A percentile compares a stretch with the other conserved stretches of the same genome.
Conservation (phyloP, 2,888 invertebrate species). For the Xylocampa areola region DNA sequence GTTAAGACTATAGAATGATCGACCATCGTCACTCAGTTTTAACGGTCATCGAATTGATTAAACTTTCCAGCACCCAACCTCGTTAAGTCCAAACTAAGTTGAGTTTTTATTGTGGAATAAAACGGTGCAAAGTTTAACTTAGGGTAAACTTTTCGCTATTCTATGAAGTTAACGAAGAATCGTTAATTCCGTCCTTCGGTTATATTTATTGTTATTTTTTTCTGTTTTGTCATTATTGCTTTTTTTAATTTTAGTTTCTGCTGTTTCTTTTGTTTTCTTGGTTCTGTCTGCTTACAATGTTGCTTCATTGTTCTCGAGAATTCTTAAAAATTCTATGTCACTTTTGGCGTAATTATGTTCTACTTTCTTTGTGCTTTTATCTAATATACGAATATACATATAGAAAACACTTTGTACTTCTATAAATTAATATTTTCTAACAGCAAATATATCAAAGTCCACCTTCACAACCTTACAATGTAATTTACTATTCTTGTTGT, state of each 20-base stretch:
- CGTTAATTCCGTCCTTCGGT: constrained; percentile 65
- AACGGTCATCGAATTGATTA: constrained; percentile 62
- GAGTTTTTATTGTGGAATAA: constrained; percentile 68
- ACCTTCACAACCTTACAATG: constrained; percentile 8
- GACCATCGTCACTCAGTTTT: constrained; percentile 60
- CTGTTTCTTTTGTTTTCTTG: not conserved
- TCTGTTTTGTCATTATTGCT: constrained; percentile 38
- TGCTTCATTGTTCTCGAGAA: too few species aligned
- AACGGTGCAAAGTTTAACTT: constrained; percentile 61
- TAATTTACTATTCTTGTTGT: not conserved
- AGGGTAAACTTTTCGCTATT: constrained; percentile 55
- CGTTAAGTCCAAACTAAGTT: constrained; percentile 62
- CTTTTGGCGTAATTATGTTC: too few species aligned
- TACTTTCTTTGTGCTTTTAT: too few species aligned
- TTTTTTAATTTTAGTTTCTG: constrained; percentile 17
- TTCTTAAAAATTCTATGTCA: not conserved
- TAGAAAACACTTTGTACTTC: too few species aligned
- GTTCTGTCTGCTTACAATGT: constrained; percentile 3
- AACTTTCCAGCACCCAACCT: constrained; percentile 61
- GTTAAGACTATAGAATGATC: constrained; percentile 51
- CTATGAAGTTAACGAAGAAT: constrained; percentile 60
- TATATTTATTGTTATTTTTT: constrained; percentile 59
- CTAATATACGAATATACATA: too few species aligned
- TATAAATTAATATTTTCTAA: too few species aligned
- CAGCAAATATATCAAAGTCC: too few species aligned